These are phyloP conservation scores for Phthorimaea operculella DNA, from an alignment of 1,140 invertebrate genomes.

Conservation along the genomic window DNA sequence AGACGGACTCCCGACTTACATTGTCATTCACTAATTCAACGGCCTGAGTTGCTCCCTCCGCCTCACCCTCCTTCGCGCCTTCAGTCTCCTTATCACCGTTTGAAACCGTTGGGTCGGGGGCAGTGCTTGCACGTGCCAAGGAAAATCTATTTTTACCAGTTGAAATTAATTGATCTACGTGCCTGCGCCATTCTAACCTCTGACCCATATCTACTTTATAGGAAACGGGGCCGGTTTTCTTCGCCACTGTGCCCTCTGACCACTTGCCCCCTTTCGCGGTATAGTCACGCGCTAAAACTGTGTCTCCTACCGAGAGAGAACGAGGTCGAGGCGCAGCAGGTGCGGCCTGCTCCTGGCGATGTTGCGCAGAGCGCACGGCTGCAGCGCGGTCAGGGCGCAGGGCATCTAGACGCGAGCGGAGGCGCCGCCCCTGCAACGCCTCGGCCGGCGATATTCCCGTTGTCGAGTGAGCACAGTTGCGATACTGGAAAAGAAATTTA, in stretches of 20 bases:
- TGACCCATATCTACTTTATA: conserved; percentile 1
- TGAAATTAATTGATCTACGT: conserved; percentile 1
- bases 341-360: neutral
- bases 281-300: neutral
- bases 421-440: neutral
- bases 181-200: neutral
- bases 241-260: conserved; percentile 24
- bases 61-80: neutral
- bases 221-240: conserved; percentile 3
- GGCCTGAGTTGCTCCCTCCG: neutral
- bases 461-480: neutral
- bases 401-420: neutral
- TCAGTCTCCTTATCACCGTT: neutral
- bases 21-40: too few relatives aligned
- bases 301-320: neutral
- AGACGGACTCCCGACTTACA: too few relatives aligned
- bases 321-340: neutral
- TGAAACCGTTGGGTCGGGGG: neutral
- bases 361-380: neutral
- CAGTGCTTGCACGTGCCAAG: neutral
- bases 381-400: neutral
- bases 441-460: neutral
- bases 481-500: conserved; percentile 1
- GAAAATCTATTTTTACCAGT: neutral
- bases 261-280: conserved; percentile 44